These are phyloP conservation scores for Phataginus tetradactyla DNA, from an alignment of 2,797 vertebrate species.

Conservation along the genomic window DNA sequence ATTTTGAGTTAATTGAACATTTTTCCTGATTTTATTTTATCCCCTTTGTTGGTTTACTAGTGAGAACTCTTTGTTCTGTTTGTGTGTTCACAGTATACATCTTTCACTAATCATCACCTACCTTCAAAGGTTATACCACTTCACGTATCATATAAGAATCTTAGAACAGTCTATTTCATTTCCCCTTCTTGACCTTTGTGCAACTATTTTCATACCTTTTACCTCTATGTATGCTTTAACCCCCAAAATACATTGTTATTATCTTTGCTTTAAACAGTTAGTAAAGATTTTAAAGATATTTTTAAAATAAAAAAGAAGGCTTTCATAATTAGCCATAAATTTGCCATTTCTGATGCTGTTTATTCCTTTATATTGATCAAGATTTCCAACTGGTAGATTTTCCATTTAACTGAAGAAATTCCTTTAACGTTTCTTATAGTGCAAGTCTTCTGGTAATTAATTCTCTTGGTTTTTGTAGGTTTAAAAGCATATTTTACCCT, in stretches of 20 bases:
- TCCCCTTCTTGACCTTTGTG: neutral
- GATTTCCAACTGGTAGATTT: neutral
- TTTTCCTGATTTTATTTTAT: neutral
- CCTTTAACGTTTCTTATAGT: neutral
- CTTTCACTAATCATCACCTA: neutral
- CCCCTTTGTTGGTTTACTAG: neutral
- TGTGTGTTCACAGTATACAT: neutral
- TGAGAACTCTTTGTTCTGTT: neutral
- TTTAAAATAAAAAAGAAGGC: neutral
- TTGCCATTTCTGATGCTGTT: neutral
- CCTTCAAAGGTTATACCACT: neutral
- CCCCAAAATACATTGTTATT: neutral
- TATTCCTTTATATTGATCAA: neutral
- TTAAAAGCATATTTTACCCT: neutral
- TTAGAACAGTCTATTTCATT: neutral
- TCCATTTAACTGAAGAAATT: neutral
- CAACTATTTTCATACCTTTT: neutral
- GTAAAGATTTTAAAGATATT: neutral
- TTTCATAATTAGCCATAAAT: neutral
- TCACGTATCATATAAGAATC: neutral
- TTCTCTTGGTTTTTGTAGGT: neutral
- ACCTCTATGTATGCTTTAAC: neutral
- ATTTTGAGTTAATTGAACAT: neutral
- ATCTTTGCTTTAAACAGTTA: neutral
- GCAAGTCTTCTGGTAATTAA: neutral